These are phyloP conservation scores for Gandaritis pyraliata DNA, from an alignment of 2,888 invertebrate species.

Conservation along the genomic window DNA sequence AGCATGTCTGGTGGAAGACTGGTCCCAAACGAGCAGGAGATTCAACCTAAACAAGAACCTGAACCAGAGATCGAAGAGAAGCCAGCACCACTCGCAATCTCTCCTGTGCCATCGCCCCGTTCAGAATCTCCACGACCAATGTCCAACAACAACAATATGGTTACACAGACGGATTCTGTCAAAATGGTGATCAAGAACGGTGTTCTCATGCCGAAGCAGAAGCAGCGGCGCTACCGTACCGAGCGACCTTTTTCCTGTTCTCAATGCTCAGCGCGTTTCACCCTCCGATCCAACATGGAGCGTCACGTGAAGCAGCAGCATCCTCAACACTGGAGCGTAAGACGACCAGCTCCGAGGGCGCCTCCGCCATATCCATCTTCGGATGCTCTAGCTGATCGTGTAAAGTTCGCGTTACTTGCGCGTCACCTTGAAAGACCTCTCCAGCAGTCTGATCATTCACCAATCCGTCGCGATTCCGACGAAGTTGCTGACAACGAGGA, in stretches of 20 bases:
- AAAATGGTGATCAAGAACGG: constrained; percentile 97
- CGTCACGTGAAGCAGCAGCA: constrained; percentile 97
- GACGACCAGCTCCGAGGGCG: constrained; percentile 84
- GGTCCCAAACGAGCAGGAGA: constrained; percentile 69
- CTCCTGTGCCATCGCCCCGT: constrained; percentile 74
- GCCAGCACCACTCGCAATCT: constrained; percentile 70
- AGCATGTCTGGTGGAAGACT: constrained; percentile 89
- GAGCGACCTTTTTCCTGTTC: constrained; percentile 96
- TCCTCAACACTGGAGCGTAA: constrained; percentile 94
- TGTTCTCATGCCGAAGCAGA: constrained; percentile 95
- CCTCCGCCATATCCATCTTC: constrained; percentile 69
- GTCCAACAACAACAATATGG: constrained; percentile 61
- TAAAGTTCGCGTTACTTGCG: constrained; percentile 91
- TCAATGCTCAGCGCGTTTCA: constrained; percentile 95
- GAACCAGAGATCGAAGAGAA: constrained; percentile 81
- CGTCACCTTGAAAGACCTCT: constrained; percentile 89
- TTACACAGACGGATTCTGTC: constrained; percentile 85
- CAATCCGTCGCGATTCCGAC: constrained; percentile 76
- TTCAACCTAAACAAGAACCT: constrained; percentile 72
- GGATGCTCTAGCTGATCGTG: constrained; percentile 69
- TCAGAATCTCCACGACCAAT: constrained; percentile 80
- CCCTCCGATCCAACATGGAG: constrained; percentile 97
- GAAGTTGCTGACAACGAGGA: constrained; percentile 86
- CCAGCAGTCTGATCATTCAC: constrained; percentile 71
- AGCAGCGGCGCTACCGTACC: constrained; percentile 94